Evolutionary conservation across 2,113 vertebrate genomes (phyloP).

Genomic region (Delphinapterus leucas): DNA sequence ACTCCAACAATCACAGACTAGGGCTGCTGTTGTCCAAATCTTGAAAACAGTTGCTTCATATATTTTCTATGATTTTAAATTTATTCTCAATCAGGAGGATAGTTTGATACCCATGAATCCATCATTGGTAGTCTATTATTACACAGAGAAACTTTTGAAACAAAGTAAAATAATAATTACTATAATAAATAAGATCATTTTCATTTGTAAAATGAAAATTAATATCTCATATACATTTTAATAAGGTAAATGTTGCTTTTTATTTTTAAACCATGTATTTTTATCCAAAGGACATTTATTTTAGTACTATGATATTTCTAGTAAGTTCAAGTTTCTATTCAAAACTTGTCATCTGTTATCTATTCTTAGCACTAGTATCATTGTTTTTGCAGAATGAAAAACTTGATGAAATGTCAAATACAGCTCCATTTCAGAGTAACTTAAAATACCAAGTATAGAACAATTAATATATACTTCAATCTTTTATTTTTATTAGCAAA

Average conservation of each 20-base stretch:
- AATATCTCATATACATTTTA: background rate
- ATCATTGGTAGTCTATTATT: background rate
- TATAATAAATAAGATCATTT: background rate
- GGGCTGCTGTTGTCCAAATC: background rate
- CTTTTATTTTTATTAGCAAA: background rate
- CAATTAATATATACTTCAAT: background rate
- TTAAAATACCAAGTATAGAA: background rate
- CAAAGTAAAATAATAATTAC: background rate
- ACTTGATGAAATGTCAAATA: slow-evolving; percentile 3
- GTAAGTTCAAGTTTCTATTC: background rate
- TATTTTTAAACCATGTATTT: background rate
- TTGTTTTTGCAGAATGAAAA: background rate
- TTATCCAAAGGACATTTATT: background rate
- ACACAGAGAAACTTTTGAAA: background rate
- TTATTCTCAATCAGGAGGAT: background rate
- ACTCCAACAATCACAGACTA: background rate
- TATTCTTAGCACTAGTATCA: background rate
- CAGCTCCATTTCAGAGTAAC: background rate
- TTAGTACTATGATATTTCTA: background rate
- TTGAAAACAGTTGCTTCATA: background rate
- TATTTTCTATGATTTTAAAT: background rate
- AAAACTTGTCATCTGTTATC: background rate
- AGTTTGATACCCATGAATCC: background rate
- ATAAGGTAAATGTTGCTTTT: background rate
- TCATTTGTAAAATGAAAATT: background rate